Evolutionary conservation across 2,113 vertebrate species (phyloP).

Genomic region (Phylloscopus whistleri): DNA sequence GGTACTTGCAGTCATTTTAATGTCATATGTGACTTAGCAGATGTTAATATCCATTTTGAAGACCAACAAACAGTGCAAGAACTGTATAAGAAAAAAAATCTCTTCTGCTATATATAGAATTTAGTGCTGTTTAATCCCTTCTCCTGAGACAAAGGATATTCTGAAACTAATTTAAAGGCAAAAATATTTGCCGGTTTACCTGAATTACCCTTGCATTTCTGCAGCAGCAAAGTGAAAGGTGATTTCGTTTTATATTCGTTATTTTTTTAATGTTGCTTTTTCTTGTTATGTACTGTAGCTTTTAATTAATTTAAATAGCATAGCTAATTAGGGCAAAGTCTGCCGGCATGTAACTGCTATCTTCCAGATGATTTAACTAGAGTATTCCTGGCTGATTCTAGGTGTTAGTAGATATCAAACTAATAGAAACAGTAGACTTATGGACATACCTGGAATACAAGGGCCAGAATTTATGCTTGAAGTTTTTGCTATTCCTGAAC

Average conservation of each 20-base stretch:
- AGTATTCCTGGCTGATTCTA: not conserved
- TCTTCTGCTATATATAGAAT: not conserved
- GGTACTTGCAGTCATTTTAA: conserved; percentile 69
- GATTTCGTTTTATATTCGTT: not conserved
- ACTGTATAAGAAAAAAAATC: not conserved
- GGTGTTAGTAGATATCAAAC: not conserved
- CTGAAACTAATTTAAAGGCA: not conserved
- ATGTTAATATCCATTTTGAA: not conserved
- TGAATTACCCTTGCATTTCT: not conserved
- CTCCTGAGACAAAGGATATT: not conserved
- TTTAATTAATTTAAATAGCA: not conserved
- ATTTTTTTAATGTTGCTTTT: not conserved
- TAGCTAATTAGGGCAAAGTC: not conserved
- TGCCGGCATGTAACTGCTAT: not conserved
- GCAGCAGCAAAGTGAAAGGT: not conserved
- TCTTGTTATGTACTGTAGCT: not conserved
- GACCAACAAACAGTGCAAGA: not conserved
- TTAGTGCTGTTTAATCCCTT: not conserved
- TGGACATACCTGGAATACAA: not conserved
- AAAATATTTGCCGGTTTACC: not conserved
- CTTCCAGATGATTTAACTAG: not conserved
- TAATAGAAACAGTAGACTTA: not conserved
- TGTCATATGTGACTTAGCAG: not conserved
- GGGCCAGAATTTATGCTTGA: not conserved
- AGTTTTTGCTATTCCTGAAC: not conserved